Conservation (phyloP, 23 tunicate species). For the Halocynthia roretzi region DNA sequence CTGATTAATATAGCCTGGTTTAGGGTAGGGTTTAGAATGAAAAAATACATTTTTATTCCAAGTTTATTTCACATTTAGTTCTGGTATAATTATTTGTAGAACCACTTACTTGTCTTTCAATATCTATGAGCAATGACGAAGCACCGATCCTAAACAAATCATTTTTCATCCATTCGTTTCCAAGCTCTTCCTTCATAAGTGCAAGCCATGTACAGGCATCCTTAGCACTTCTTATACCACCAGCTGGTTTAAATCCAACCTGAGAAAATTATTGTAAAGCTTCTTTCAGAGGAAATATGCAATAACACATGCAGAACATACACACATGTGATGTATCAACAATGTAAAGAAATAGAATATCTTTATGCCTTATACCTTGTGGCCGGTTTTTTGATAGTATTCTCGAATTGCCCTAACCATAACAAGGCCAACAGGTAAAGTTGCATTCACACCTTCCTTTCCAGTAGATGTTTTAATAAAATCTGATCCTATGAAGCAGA, state of each 20-base stretch:
- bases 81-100: background rate
- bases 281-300: too few species aligned
- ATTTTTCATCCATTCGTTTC: constrained; percentile 84
- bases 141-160: constrained; percentile 94
- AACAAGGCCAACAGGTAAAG: constrained; percentile 83
- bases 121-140: constrained; percentile 84
- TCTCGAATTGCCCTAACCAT: constrained; percentile 98
- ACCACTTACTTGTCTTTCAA: constrained; percentile 53
- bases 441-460: constrained; percentile 97
- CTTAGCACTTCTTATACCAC: constrained; percentile 92
- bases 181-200: constrained; percentile 96
- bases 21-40: background rate
- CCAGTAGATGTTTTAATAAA: constrained; percentile 99
- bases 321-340: too few species aligned
- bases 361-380: constrained; percentile 22
- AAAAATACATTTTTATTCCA: background rate
- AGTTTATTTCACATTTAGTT: background rate
- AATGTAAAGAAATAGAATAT: too few species aligned
- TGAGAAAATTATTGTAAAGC: background rate
- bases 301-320: too few species aligned
- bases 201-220: constrained; percentile 91
- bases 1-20: too few species aligned
- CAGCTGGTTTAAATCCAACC: constrained; percentile 99
- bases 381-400: constrained; percentile 73
- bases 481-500: constrained; percentile 47